A percentile compares a stretch with the other conserved stretches of the same genome.
Conservation (phyloP, 2,888 invertebrate genomes). For the Drosophila anomalata region DNA sequence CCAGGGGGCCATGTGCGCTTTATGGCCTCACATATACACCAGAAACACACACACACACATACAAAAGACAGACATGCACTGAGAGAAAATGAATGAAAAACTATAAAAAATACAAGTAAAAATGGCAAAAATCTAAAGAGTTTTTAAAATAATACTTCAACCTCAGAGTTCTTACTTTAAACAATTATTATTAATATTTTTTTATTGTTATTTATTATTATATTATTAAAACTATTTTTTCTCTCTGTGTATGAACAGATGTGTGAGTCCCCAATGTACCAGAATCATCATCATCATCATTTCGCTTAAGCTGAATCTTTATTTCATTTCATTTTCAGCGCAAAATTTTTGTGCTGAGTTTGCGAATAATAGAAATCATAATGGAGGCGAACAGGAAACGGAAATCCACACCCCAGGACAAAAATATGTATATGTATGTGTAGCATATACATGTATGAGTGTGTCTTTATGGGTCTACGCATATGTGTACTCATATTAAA, state of each 20-base stretch:
- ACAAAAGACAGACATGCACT: slow-evolving; percentile 16
- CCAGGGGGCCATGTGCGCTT: slow-evolving; percentile 53
- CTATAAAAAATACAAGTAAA: not conserved
- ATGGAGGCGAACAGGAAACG: slow-evolving; percentile 27
- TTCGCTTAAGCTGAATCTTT: slow-evolving; percentile 47
- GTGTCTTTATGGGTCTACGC: too few species aligned
- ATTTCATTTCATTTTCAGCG: slow-evolving; percentile 46
- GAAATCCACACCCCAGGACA: slow-evolving; percentile 9
- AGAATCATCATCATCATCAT: slow-evolving; percentile 31
- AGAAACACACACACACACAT: not conserved
- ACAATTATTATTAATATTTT: not conserved
- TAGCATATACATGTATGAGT: not conserved
- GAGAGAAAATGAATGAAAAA: not conserved
- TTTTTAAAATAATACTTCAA: not conserved
- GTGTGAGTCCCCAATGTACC: slow-evolving; percentile 27
- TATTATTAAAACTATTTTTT: not conserved
- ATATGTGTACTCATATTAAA: not conserved
- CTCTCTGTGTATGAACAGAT: slow-evolving; percentile 15
- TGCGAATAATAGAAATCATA: slow-evolving; percentile 43
- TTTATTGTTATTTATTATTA: too few species aligned
- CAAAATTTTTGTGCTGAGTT: slow-evolving; percentile 40
- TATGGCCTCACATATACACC: slow-evolving; percentile 51
- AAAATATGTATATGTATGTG: not conserved
- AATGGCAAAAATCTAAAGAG: not conserved
- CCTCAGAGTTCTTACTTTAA: not conserved